These are phyloP conservation scores for Phaethornis superciliosus DNA, from an alignment of 2,113 vertebrate genomes.

Conservation along the genomic window DNA sequence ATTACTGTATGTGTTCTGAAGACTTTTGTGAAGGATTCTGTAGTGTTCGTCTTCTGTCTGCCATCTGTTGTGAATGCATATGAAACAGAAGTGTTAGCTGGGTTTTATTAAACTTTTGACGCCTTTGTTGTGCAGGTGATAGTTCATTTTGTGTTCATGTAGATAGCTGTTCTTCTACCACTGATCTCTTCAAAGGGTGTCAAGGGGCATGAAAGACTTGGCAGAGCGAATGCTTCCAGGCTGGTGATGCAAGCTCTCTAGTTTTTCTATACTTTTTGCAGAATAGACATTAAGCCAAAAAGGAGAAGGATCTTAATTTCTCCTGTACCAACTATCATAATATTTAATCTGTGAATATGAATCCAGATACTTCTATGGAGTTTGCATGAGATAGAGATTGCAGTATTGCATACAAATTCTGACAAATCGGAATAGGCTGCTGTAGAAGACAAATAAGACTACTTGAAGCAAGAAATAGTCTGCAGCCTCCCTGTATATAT, in stretches of 20 bases:
- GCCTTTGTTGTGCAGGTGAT: background rate
- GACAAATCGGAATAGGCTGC: background rate
- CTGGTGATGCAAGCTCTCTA: background rate
- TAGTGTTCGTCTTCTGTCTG: background rate
- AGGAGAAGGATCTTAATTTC: background rate
- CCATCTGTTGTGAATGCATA: background rate
- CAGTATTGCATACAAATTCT: background rate
- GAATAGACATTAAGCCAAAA: background rate
- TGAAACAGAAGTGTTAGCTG: background rate
- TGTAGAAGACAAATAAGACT: background rate
- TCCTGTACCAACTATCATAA: background rate
- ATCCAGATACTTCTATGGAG: background rate
- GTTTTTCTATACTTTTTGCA: background rate
- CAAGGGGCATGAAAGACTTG: background rate
- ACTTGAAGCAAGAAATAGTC: background rate
- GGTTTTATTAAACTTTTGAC: background rate
- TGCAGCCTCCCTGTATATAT: background rate
- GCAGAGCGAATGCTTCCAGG: background rate
- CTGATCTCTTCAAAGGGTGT: background rate
- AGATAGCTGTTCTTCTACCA: background rate
- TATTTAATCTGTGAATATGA: background rate
- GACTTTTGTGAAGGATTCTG: rapidly evolving
- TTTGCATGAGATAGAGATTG: background rate
- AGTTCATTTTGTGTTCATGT: background rate
- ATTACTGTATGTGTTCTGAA: background rate